phyloP scores from a whole-genome alignment of 1,140 invertebrate genomes.

The Pseudomyrmex pallidus region DNA sequence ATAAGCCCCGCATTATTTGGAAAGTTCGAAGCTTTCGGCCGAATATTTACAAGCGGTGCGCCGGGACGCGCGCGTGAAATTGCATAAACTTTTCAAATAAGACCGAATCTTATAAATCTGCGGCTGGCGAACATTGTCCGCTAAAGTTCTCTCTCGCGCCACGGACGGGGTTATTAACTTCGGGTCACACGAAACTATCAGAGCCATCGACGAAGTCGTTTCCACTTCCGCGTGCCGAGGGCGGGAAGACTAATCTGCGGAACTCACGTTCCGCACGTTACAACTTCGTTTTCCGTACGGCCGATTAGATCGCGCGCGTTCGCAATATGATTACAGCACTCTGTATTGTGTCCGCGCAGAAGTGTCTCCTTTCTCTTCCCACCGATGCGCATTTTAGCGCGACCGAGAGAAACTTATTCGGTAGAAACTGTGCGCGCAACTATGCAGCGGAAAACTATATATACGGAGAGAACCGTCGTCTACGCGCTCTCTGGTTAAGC shows the following conservation, averaged over 20 bases:
- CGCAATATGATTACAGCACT: constrained; percentile 7
- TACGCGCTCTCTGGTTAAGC: not conserved
- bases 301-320: constrained; percentile 24
- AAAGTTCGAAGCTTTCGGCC: constrained; percentile 67
- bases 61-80: constrained; percentile 65
- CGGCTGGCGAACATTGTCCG: constrained; percentile 12
- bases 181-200: constrained; percentile 68
- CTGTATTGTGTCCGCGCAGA: not conserved
- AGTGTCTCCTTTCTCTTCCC: not conserved
- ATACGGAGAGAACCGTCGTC: not conserved
- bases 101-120: constrained; percentile 70
- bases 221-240: not conserved
- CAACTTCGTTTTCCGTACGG: constrained; percentile 3
- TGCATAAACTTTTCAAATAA: constrained; percentile 81
- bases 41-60: constrained; percentile 73
- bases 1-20: constrained; percentile 48
- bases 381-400: not conserved
- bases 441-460: not conserved
- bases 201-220: constrained; percentile 50
- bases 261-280: constrained; percentile 33
- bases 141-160: constrained; percentile 45
- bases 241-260: constrained; percentile 42
- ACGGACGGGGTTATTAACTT: constrained; percentile 70
- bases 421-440: not conserved
- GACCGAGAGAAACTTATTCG: not conserved